Base-by-base conservation (phyloP, 2,888 invertebrate genomes). In the Gibbula magus region DNA sequence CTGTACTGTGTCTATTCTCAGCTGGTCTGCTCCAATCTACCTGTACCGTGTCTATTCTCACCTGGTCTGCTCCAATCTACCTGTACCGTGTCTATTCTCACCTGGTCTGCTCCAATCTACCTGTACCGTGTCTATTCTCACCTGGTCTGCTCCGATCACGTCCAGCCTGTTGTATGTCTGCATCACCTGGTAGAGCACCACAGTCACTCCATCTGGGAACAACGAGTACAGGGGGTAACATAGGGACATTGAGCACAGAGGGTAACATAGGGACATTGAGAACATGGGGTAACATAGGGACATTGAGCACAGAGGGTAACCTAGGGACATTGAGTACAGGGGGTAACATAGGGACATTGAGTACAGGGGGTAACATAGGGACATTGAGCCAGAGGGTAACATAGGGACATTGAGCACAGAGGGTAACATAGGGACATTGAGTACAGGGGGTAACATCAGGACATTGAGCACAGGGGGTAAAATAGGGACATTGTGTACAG, bases 161-260 rank as follows among this genome's bases (percentile, higher is more conserved):
- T 88, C 85, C 89, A 92, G 89, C 18, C 79, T 85, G 39, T 92
- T 91, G 86, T 94, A 94, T 3, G 92, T 91, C 78, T 93, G 93
- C 90, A 94, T 93, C 83, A 94, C 93, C 82, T 94, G 94, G 88
- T 94, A 94, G 79, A 94, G 89, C 3, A 94, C 94, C 7, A 94
- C 94, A 2, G 94, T 94, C 1, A 94, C 94, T 54, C 94, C 94
- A 91, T 94, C 94, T 92, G 89, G 18, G 78, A 81, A 25, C 45
- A 75, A 13, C 10, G 45, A 45, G 61, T 22, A 78, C 20, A 3
- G 0, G 25, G 35, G 53, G 5, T 18, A 1, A 18, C 54, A 54
- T 18, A 5, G 20, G 0, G 0, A 20, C 54, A 18, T 16, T 54
- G 54, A 54, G n/a, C 10, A 5, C 3, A 54, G 54, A 20, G 54